phyloP scores from a whole-genome alignment of 1,140 invertebrate genomes.

The Vanessa tameamea region DNA sequence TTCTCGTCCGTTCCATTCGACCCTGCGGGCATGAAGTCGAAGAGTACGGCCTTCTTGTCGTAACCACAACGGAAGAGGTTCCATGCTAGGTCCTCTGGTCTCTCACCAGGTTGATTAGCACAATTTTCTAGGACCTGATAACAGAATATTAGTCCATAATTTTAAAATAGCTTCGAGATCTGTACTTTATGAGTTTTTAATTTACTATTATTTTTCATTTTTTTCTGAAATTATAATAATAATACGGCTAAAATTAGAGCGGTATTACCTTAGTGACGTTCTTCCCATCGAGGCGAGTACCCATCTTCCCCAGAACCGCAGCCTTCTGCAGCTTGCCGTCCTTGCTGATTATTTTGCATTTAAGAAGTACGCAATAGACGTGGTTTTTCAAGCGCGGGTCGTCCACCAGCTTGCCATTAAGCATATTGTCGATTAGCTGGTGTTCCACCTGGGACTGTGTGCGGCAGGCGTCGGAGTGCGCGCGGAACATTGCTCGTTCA shows the following conservation, averaged over 20 bases:
- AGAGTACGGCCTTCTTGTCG: conserved; percentile 64
- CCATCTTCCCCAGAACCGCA: conserved; percentile 54
- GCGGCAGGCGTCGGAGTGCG: conserved; percentile 64
- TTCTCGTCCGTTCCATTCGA: conserved; percentile 19
- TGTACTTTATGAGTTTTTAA: too few species aligned
- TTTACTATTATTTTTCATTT: too few species aligned
- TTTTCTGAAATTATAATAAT: too few species aligned
- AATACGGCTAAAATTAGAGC: too few species aligned
- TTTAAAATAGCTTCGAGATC: too few species aligned
- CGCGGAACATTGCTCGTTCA: conserved; percentile 68
- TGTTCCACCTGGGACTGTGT: conserved; percentile 48
- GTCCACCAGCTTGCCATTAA: conserved; percentile 52
- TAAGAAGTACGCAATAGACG: conserved; percentile 68
- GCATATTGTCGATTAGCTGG: conserved; percentile 47
- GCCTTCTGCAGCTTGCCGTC: conserved; percentile 69
- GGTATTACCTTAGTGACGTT: conserved; percentile 60
- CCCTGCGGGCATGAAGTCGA: conserved; percentile 59
- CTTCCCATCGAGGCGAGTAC: conserved; percentile 44
- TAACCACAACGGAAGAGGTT: conserved; percentile 69
- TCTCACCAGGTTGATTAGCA: conserved; percentile 54
- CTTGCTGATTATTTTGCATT: conserved; percentile 69
- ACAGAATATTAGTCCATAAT: background rate
- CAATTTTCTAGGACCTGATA: conserved; percentile 63
- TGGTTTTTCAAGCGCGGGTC: conserved; percentile 49
- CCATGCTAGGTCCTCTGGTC: conserved; percentile 69